Evolutionary conservation across 1,140 invertebrate genomes (phyloP).

Genomic region (Drosophila ficusphila): DNA sequence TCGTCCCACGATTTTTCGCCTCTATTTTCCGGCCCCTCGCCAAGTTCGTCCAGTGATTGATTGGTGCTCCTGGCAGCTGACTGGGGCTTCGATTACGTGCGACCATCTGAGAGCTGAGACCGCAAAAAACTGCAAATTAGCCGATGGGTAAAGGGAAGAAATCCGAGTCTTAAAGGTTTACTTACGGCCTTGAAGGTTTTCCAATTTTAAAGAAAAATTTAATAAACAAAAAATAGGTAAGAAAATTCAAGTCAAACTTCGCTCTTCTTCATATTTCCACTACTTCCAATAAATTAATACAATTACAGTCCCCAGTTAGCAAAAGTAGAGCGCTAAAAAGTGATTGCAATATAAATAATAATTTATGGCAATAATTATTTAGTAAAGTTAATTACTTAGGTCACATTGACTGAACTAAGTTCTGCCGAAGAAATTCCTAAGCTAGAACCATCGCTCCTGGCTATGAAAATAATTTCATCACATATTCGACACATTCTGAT

Average conservation of each 20-base stretch:
- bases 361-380: not conserved
- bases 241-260: too few species aligned
- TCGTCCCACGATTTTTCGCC: not conserved
- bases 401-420: not conserved
- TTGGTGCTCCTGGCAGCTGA: constrained; percentile 47
- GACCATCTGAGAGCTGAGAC: constrained; percentile 45
- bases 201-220: not conserved
- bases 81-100: constrained; percentile 49
- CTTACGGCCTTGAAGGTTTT: not conserved
- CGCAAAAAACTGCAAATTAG: constrained; percentile 56
- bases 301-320: not conserved
- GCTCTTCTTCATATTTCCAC: too few species aligned
- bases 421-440: not conserved
- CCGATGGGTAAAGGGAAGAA: constrained; percentile 6
- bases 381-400: not conserved
- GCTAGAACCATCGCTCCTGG: not conserved
- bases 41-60: constrained; percentile 56
- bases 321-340: not conserved
- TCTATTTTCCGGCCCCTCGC: constrained; percentile 5
- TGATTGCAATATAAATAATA: not conserved
- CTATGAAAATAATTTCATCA: constrained; percentile 19
- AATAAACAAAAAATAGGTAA: too few species aligned
- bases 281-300: not conserved
- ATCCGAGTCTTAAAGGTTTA: not conserved
- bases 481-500: constrained; percentile 13